A percentile compares a stretch with the other conserved stretches of the same genome.
Evolutionary conservation across 2,113 vertebrate genomes (phyloP).

Genomic region (Ctenomys sociabilis): DNA sequence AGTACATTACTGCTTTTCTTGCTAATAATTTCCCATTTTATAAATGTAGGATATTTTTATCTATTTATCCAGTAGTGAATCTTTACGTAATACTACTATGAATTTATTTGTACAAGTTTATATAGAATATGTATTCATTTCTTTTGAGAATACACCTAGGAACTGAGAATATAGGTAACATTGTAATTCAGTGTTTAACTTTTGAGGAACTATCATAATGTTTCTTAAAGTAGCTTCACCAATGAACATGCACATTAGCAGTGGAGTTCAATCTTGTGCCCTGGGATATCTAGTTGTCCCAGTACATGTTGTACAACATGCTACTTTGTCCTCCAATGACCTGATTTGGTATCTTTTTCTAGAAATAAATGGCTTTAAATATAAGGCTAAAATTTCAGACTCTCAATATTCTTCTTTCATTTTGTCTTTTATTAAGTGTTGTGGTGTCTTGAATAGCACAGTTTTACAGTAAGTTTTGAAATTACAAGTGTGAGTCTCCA

Average conservation of each 20-base stretch:
- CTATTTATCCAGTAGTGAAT: neutral
- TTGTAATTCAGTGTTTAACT: neutral
- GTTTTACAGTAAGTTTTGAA: neutral
- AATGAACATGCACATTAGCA: neutral
- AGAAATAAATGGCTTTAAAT: neutral
- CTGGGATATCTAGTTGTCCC: neutral
- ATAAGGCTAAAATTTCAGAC: neutral
- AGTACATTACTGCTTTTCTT: slow-evolving; percentile 9
- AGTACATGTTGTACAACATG: neutral
- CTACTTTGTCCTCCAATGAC: neutral
- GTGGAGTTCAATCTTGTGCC: neutral
- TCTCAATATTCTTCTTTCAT: neutral
- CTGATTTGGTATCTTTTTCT: neutral
- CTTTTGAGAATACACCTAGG: neutral
- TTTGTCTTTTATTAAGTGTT: neutral
- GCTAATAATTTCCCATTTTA: slow-evolving; percentile 18
- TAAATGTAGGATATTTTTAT: neutral
- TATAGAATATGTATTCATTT: slow-evolving; percentile 10
- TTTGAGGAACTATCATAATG: neutral
- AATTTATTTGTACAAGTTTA: neutral
- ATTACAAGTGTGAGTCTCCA: neutral
- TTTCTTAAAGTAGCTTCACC: slow-evolving; percentile 7
- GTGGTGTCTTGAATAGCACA: neutral
- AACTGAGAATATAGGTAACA: neutral
- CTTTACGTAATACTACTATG: neutral